Conservation (phyloP, 23 tunicate genomes). For the Trididemnum nubilum region DNA sequence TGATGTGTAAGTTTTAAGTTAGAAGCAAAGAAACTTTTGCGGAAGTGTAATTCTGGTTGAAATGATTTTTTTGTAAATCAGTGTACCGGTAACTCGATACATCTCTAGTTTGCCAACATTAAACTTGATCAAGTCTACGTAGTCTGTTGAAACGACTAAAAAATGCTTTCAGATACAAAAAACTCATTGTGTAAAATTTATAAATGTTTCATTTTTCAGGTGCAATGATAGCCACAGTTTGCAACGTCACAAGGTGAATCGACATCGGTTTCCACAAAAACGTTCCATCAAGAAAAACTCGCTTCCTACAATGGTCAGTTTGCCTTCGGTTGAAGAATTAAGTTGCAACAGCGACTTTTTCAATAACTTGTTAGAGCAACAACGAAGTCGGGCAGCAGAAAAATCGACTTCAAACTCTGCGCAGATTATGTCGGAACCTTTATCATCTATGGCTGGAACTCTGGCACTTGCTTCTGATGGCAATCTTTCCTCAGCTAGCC, state of each 20-base stretch:
- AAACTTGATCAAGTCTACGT: no score
- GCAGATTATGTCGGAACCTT: background rate
- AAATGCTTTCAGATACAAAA: no score
- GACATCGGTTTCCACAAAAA: conserved; percentile 26
- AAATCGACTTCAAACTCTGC: background rate
- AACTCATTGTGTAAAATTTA: no score
- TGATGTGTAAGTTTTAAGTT: no score
- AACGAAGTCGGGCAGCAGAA: background rate
- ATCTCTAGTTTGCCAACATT: no score
- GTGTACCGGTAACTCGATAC: no score
- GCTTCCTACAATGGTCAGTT: conserved; percentile 42
- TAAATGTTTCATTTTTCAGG: no score
- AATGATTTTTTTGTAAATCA: no score
- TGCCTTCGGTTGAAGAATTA: background rate
- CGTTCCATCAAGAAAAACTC: conserved; percentile 2
- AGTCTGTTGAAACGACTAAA: no score
- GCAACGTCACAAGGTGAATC: conserved; percentile 45
- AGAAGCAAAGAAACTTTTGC: no score
- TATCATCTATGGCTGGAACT: background rate
- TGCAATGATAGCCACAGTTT: conserved; percentile 38
- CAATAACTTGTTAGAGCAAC: conserved; percentile 2
- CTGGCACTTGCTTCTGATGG: background rate
- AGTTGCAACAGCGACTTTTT: background rate
- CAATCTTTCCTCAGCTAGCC: background rate
- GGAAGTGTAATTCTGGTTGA: no score